Conservation (phyloP, 2,113 vertebrate genomes). For the Naja naja region DNA sequence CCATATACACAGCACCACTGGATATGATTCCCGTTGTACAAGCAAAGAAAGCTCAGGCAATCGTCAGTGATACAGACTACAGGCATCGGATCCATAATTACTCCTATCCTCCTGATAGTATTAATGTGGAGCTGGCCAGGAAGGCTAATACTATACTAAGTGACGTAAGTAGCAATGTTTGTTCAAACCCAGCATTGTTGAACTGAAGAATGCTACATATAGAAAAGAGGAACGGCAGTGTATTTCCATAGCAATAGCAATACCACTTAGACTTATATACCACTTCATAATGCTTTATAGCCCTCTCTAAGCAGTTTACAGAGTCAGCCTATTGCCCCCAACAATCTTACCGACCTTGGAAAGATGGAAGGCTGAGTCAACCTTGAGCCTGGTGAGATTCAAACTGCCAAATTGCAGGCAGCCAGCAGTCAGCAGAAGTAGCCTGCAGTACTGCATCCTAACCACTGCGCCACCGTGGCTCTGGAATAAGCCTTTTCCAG, state of each 20-base stretch:
- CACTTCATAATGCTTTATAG: no score
- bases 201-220: no score
- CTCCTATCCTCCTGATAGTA: constrained; percentile 77
- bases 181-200: background rate
- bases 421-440: no score
- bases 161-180: constrained; percentile 71
- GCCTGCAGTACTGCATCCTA: no score
- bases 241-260: background rate
- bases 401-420: no score
- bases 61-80: constrained; percentile 81
- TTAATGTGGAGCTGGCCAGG: constrained; percentile 81
- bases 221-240: background rate
- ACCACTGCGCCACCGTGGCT: no score
- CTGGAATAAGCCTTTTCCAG: background rate
- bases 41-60: constrained; percentile 88
- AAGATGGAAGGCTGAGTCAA: no score
- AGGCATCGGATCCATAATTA: constrained; percentile 72
- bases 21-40: constrained; percentile 86
- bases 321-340: no score
- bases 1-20: constrained; percentile 81
- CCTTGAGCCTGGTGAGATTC: no score
- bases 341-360: no score
- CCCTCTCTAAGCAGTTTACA: no score
- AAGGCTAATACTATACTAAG: constrained; percentile 83
- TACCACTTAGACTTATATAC: no score